Evolutionary conservation across 2,888 invertebrate species (phyloP).

Genomic region (Tipula unca): DNA sequence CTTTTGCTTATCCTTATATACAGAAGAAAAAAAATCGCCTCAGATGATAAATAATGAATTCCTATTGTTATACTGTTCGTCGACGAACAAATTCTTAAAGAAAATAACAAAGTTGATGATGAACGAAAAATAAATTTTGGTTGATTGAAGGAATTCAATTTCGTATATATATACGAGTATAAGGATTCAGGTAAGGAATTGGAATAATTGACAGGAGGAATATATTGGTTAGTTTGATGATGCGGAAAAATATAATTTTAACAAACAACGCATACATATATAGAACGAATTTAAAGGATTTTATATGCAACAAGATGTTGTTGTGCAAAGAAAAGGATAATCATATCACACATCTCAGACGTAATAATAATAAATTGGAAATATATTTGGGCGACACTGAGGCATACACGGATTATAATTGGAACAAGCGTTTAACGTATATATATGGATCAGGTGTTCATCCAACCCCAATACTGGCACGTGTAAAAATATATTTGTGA

Average conservation of each 20-base stretch:
- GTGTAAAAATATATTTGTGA: background rate
- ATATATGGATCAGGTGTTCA: background rate
- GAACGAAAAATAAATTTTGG: background rate
- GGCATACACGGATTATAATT: background rate
- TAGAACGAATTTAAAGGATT: background rate
- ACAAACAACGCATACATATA: background rate
- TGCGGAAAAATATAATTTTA: background rate
- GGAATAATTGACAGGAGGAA: conserved; percentile 8
- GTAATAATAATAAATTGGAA: background rate
- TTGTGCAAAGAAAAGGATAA: background rate
- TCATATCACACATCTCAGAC: background rate
- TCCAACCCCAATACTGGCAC: background rate
- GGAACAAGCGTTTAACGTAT: background rate
- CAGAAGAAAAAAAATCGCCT: background rate
- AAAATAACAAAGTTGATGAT: background rate
- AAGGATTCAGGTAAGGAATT: background rate
- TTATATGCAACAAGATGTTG: background rate
- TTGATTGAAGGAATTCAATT: background rate
- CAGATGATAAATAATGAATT: background rate
- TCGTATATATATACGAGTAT: background rate
- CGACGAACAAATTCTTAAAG: background rate
- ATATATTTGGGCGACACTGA: background rate
- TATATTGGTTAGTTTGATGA: conserved; percentile 14
- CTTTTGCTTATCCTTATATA: background rate
- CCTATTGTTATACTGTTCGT: background rate